These are phyloP conservation scores for Melanerpes aurifrons DNA, from an alignment of 2,113 vertebrate species.

Conservation along the genomic window DNA sequence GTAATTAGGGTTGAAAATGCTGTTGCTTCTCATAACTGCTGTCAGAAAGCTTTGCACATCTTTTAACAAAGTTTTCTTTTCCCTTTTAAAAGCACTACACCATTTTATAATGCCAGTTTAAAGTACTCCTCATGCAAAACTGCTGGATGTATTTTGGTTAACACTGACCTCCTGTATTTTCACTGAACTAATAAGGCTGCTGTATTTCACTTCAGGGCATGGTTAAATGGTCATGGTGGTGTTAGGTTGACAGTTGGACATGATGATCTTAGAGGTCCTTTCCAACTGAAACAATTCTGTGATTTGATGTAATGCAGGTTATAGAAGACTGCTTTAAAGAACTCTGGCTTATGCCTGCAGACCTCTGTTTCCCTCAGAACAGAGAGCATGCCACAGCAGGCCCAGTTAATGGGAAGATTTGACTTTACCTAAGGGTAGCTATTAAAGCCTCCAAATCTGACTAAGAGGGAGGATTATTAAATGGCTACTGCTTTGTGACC, in stretches of 20 bases:
- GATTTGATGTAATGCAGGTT: not conserved
- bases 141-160: not conserved
- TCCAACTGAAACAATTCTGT: too few species aligned
- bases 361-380: not conserved
- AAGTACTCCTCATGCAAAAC: not conserved
- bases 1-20: not conserved
- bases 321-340: not conserved
- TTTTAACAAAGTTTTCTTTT: not conserved
- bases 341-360: not conserved
- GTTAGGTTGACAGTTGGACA: too few species aligned
- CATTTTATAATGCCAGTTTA: not conserved
- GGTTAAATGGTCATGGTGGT: too few species aligned
- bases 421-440: not conserved
- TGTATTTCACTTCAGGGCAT: not conserved
- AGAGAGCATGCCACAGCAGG: not conserved
- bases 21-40: not conserved
- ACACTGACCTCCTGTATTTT: not conserved
- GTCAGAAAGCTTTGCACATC: not conserved
- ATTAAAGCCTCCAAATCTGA: slow-evolving; percentile 11
- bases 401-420: not conserved
- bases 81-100: not conserved
- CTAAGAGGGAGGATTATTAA: not conserved
- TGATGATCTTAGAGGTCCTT: too few species aligned
- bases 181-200: not conserved
- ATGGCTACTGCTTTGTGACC: not conserved